Evolutionary conservation across 37 sponge, comb jelly and placozoan species (phyloP).

Genomic region (Hexactinellida sp.): DNA sequence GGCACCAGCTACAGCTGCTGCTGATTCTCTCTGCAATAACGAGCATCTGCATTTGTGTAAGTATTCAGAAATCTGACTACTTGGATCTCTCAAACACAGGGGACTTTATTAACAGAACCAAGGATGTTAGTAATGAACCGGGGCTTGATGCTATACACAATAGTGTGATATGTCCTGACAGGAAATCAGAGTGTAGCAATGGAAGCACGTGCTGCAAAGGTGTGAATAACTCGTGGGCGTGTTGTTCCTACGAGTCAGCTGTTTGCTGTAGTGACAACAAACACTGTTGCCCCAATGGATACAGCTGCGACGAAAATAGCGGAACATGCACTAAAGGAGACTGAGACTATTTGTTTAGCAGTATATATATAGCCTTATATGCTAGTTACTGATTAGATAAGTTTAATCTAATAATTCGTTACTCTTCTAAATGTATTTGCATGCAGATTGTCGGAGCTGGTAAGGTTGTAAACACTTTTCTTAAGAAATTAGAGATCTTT

Average conservation of each 20-base stretch:
- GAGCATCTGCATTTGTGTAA: background rate
- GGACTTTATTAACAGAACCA: background rate
- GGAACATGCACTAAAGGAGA: background rate
- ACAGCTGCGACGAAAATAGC: background rate
- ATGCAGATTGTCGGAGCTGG: no score
- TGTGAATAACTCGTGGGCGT: background rate
- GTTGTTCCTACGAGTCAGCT: background rate
- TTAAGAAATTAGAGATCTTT: background rate
- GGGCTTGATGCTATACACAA: background rate
- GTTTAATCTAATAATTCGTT: no score
- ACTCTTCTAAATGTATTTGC: no score
- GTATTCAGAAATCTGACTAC: background rate
- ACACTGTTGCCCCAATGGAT: background rate
- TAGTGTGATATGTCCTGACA: background rate
- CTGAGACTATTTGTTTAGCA: no score
- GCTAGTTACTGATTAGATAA: no score
- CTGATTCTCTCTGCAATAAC: background rate
- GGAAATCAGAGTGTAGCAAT: background rate
- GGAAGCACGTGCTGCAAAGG: background rate
- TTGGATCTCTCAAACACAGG: no score
- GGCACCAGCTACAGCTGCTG: background rate
- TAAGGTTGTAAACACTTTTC: no score
- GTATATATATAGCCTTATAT: no score
- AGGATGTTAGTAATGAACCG: no score
- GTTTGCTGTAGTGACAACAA: background rate